Evolutionary conservation across 2,888 invertebrate genomes (phyloP).

Genomic region (Leucozona laternaria): DNA sequence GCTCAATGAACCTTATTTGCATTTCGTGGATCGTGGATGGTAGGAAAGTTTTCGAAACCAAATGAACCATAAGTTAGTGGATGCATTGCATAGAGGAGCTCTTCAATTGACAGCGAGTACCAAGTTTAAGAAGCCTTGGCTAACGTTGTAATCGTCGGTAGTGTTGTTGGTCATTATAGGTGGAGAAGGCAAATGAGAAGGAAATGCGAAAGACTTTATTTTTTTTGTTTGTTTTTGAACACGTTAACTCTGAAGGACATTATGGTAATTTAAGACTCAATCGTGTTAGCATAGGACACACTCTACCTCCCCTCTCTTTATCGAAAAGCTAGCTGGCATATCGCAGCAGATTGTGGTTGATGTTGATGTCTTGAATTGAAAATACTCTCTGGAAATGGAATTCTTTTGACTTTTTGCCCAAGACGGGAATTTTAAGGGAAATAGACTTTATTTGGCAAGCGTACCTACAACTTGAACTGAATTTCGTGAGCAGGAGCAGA

Average conservation of each 20-base stretch:
- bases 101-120: conserved; percentile 20
- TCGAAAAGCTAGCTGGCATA: background rate
- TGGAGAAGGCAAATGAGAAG: conserved; percentile 1
- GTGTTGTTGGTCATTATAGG: background rate
- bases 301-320: background rate
- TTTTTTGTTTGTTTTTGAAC: background rate
- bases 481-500: conserved; percentile 15
- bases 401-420: background rate
- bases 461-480: conserved; percentile 13
- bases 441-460: conserved; percentile 1
- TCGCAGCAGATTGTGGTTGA: background rate
- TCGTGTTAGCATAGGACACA: conserved; percentile 15
- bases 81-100: background rate
- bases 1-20: conserved; percentile 19
- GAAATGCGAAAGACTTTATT: background rate
- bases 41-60: conserved; percentile 1
- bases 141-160: background rate
- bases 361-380: conserved; percentile 14
- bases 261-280: conserved; percentile 29
- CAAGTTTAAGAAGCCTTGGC: conserved; percentile 2
- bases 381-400: background rate
- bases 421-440: background rate
- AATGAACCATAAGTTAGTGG: background rate
- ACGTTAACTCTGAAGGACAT: conserved; percentile 10
- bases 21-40: background rate